Evolutionary conservation across 2,797 vertebrate genomes (phyloP), one percentile per base, ranked within the genome.

Genomic region (Podarcis siculus): DNA sequence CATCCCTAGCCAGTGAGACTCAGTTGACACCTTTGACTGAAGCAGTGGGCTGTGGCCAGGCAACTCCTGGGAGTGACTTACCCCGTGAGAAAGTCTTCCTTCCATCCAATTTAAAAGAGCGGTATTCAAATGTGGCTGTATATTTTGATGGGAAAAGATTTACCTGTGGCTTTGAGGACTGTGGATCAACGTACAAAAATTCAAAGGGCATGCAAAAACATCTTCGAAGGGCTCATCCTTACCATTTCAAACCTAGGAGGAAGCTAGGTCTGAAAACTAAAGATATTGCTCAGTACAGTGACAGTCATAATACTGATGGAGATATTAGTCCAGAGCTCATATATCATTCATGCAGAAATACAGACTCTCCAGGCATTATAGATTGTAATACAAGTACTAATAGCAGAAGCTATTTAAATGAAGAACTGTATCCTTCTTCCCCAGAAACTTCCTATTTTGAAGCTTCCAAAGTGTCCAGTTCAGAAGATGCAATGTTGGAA

Each of bases 71-170:
- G 84, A 95, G 95, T 91, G 92, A 95, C 2, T 0, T 96, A 92
- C 93, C 97, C 90, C 95, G 95, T 86, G 96, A 96, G 89, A 96
- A 96, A 94, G 95, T 95, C 69, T 96, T 96, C 89, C 94, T 94
- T 42, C 76, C 96, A 80, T 93, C 95, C 83, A 85, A 45, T 79
- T 90, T 94, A 90, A 97, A 97, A 87, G 95, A 96, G 19, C 95
- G 94, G 35, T 96, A 96, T 90, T 93, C 98, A 13, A 95, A 90
- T 86, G 96, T 98, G 89, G 97, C 98, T 30, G 97, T 98, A 91
- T 99, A 98, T 95, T 98, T 98, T 88, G 98, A 98, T 93, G 98
- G 98, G 25, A 98, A 97, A 90, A 98, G 96, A 25, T 98, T 98
- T 92, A 97, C 98, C 23, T 99, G 98, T 94, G 98, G 98, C 76